These are phyloP conservation scores for Phymastichus coffea DNA, from an alignment of 1,140 invertebrate species.

Conservation along the genomic window DNA sequence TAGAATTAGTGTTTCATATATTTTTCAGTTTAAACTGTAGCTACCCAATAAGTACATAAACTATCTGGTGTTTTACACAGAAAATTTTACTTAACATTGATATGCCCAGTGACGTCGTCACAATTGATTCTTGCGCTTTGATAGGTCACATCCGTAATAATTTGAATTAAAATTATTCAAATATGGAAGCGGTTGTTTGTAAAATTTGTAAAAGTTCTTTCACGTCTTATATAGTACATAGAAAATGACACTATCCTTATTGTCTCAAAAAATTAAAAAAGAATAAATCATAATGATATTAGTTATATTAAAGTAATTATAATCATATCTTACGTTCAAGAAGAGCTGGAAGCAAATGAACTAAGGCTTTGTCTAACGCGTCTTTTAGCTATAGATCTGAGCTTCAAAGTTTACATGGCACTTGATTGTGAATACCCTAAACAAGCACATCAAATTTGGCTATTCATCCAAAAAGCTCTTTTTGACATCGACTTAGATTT, in stretches of 20 bases:
- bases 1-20: no score
- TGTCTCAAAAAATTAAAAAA: not conserved
- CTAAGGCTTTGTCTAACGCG: slow-evolving; percentile 14
- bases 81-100: no score
- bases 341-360: slow-evolving; percentile 4
- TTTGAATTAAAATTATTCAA: no score
- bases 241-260: not conserved
- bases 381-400: slow-evolving; percentile 20
- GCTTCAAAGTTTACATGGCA: slow-evolving; percentile 26
- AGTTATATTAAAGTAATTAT: slow-evolving; percentile 18
- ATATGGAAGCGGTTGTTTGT: no score
- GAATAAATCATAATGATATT: not conserved
- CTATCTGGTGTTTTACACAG: no score
- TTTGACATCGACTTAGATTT: slow-evolving; percentile 22
- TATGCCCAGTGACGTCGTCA: no score
- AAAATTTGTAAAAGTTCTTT: not conserved
- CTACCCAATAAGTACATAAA: no score
- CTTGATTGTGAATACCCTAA: slow-evolving; percentile 21
- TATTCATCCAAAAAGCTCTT: slow-evolving; percentile 23
- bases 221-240: slow-evolving; percentile 5
- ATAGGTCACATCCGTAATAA: no score
- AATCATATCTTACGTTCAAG: slow-evolving; percentile 23
- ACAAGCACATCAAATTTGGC: slow-evolving; percentile 16
- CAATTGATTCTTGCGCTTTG: no score
- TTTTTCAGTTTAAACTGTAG: no score